Evolutionary conservation across 1,140 invertebrate genomes (phyloP).

Genomic region (Zelostemma sp.): DNA sequence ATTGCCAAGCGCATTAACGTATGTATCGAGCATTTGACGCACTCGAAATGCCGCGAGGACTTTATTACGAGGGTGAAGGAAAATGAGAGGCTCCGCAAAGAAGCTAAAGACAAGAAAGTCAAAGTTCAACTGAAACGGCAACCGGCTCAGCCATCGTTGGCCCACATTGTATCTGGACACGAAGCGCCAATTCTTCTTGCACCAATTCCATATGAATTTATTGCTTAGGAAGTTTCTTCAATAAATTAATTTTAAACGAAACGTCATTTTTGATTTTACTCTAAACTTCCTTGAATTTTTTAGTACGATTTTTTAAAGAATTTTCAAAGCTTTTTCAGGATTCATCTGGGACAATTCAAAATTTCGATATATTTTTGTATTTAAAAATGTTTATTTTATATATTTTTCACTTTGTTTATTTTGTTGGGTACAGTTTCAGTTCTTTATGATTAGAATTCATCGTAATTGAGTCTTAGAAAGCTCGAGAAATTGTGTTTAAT

Average conservation of each 20-base stretch:
- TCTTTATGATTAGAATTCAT: too few species aligned
- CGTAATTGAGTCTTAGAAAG: too few species aligned
- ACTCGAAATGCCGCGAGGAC: constrained; percentile 96
- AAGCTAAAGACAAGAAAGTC: constrained; percentile 85
- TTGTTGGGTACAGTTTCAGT: too few species aligned
- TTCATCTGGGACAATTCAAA: too few species aligned
- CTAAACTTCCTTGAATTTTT: too few species aligned
- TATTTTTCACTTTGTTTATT: too few species aligned
- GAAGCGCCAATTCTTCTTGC: constrained; percentile 86
- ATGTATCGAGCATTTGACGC: constrained; percentile 96
- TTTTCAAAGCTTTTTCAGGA: too few species aligned
- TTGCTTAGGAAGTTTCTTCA: constrained; percentile 73
- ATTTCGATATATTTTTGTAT: too few species aligned
- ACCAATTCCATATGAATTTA: constrained; percentile 97
- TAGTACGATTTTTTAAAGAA: too few species aligned
- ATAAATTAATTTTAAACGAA: constrained; percentile 1
- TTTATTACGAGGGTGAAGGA: constrained; percentile 93
- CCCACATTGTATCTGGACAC: constrained; percentile 88
- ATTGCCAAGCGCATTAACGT: constrained; percentile 98
- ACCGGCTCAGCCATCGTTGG: constrained; percentile 85
- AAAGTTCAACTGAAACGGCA: constrained; percentile 85
- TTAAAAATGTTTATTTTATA: too few species aligned
- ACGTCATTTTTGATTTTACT: too few species aligned
- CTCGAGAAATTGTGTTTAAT: too few species aligned
- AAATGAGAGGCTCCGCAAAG: constrained; percentile 86